phyloP scores from a whole-genome alignment of 2,797 vertebrate species.

The Staurois parvus region DNA sequence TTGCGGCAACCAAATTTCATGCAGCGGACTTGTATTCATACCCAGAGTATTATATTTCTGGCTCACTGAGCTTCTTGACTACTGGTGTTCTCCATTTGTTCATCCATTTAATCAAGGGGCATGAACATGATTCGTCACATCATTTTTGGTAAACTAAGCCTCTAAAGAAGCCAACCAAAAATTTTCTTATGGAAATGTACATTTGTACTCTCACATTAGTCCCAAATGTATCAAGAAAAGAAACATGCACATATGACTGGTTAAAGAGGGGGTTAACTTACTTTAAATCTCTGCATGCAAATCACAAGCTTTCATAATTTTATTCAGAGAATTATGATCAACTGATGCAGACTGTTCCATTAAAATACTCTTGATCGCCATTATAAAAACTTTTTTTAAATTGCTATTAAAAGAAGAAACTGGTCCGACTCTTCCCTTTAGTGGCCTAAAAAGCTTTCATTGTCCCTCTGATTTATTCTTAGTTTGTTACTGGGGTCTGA shows the following conservation, averaged over 20 bases:
- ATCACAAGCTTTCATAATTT: neutral
- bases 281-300: neutral
- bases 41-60: neutral
- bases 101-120: neutral
- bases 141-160: neutral
- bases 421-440: no score
- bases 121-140: neutral
- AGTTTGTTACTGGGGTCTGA: neutral
- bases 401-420: neutral
- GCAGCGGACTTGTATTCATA: neutral
- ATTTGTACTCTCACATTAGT: neutral
- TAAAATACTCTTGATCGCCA: neutral
- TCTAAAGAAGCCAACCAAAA: no score
- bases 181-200: neutral
- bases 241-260: slow-evolving; percentile 3
- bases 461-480: neutral
- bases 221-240: slow-evolving; percentile 21
- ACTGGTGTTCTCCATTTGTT: neutral
- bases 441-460: neutral
- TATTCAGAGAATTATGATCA: neutral
- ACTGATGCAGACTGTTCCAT: neutral
- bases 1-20: neutral
- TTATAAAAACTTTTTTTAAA: neutral
- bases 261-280: neutral
- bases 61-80: neutral